phyloP scores from a whole-genome alignment of 2,797 vertebrate species.

The Fratercula arctica region DNA sequence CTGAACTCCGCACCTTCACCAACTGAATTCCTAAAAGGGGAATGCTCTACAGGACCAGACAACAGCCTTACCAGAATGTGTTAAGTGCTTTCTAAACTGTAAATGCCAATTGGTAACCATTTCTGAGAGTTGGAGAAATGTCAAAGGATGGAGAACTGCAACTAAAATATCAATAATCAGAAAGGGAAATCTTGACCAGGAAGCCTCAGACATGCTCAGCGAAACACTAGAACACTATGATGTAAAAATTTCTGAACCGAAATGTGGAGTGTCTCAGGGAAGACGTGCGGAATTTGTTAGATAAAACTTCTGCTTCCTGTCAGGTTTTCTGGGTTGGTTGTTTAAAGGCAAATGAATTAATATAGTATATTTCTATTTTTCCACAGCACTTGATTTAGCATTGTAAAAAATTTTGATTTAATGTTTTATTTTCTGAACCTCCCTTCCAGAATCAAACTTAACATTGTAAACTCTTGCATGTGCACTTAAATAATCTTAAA shows the following conservation, averaged over 20 bases:
- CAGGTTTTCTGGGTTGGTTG: not conserved
- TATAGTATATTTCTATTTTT: not conserved
- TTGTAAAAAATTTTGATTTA: not conserved
- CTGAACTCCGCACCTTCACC: fast-evolving
- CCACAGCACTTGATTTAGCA: not conserved
- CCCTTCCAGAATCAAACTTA: not conserved
- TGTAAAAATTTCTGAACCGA: not conserved
- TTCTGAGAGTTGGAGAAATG: not conserved
- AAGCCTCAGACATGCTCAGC: not conserved
- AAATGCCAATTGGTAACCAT: not conserved
- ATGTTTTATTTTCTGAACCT: not conserved
- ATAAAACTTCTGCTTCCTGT: not conserved
- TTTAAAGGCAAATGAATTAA: not conserved
- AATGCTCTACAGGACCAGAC: not conserved
- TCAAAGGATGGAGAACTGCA: not conserved
- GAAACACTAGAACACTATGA: not conserved
- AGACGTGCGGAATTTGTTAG: not conserved
- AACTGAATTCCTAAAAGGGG: not conserved
- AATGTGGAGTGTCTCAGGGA: not conserved
- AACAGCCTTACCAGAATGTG: not conserved
- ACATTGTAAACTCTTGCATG: not conserved
- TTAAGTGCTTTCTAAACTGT: not conserved
- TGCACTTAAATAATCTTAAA: not conserved
- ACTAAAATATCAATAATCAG: not conserved
- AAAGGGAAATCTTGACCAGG: not conserved